Percentiles rank a stretch among this genome's conserved stretches.
Conservation (phyloP, 2,113 vertebrate species). For the Saguinus midas region DNA sequence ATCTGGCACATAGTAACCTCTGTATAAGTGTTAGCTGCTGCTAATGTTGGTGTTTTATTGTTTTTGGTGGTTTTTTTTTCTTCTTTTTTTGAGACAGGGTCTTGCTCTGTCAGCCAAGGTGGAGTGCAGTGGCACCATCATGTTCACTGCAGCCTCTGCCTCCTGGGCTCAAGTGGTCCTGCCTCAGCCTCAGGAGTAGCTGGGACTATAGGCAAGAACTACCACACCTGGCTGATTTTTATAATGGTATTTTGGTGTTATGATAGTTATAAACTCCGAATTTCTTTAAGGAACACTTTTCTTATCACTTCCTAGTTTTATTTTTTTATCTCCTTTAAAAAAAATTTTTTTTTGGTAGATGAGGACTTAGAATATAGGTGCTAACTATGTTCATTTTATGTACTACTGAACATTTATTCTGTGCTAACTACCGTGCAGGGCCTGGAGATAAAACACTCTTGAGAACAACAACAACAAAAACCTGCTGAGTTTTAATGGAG, state of each 20-base stretch:
- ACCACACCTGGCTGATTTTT: neutral
- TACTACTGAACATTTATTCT: neutral
- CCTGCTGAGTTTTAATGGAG: neutral
- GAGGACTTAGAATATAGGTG: neutral
- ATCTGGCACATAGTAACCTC: neutral
- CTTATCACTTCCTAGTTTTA: neutral
- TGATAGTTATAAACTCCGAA: neutral
- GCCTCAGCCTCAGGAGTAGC: too few species aligned
- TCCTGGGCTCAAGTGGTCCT: too few species aligned
- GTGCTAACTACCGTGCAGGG: conserved; percentile 21
- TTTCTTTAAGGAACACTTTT: conserved; percentile 30
- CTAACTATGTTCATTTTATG: neutral
- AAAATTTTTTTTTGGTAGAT: neutral
- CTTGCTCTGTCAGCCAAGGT: too few species aligned
- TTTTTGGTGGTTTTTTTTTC: too few species aligned
- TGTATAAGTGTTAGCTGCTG: neutral
- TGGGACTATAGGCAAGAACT: too few species aligned
- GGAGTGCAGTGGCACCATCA: too few species aligned
- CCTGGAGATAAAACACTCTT: neutral
- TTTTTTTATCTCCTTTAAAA: neutral
- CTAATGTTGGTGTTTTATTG: neutral
- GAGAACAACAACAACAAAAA: neutral
- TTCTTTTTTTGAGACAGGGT: too few species aligned
- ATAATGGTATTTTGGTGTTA: neutral
- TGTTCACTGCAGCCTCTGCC: too few species aligned